Evolutionary conservation across 2,113 vertebrate species (phyloP).

Genomic region (Pelobates fuscus): DNA sequence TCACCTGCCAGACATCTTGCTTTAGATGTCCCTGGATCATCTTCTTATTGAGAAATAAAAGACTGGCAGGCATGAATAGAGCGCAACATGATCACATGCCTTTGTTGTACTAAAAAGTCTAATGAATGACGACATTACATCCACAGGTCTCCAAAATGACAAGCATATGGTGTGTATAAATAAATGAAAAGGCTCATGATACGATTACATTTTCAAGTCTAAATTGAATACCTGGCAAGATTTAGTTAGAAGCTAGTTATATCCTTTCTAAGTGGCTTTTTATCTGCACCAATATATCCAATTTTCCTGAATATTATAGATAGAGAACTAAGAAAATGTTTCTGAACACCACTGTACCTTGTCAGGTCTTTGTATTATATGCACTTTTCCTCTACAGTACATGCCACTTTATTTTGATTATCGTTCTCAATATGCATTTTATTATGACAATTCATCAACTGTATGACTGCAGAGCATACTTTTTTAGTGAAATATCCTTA

Average conservation of each 20-base stretch:
- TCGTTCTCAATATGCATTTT: no score
- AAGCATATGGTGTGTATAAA: slow-evolving; percentile 77
- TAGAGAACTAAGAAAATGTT: no score
- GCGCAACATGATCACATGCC: slow-evolving; percentile 57
- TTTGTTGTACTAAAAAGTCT: slow-evolving; percentile 62
- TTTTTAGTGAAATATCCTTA: no score
- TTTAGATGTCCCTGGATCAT: slow-evolving; percentile 51
- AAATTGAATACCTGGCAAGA: slow-evolving; percentile 63
- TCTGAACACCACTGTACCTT: no score
- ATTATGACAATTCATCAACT: no score
- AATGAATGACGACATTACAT: slow-evolving; percentile 65
- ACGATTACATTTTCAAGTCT: slow-evolving; percentile 59
- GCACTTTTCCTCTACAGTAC: no score
- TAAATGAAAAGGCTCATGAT: slow-evolving; percentile 71
- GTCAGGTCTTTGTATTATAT: no score
- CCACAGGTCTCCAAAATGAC: slow-evolving; percentile 66
- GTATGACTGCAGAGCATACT: no score
- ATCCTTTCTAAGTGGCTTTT: not conserved
- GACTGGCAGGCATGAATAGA: no score
- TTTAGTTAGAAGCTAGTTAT: slow-evolving; percentile 69
- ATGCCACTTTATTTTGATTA: no score
- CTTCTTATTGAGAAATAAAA: slow-evolving; percentile 52
- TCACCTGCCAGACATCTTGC: not conserved
- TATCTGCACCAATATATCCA: not conserved
- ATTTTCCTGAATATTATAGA: no score